Evolutionary conservation across 2,797 vertebrate species (phyloP), one percentile per base, ranked within the genome.

Genomic region (Enteromius radiatus): DNA sequence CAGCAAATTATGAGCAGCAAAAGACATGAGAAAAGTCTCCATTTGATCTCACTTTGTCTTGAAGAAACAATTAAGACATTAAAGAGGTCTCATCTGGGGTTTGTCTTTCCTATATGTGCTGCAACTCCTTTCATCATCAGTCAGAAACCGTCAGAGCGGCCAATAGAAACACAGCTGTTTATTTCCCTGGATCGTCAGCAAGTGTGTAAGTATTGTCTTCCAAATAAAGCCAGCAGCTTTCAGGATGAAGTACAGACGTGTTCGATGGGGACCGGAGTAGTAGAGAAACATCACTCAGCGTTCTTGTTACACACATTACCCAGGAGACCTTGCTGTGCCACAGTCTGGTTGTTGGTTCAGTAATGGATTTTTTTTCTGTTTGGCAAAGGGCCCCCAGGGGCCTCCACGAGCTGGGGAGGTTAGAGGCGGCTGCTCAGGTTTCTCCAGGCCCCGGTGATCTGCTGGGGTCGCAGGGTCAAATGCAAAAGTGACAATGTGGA

Each of bases 401-500:
- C 94, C 95, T 94, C 93, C 96, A 97, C 94, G 95, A 95, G 92
- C 95, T 91, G 95, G 95, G 95, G 96, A 95, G 95, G 95, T 94
- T 93, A 92, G 95, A 94, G 93, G 93, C 90, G 15, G 61, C 89
- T 91, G 94, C 94, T 97, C 95, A 93, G 93, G 95, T 97, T 97
- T 96, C 96, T 95, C 93, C 92, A 92, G 93, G 94, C 94, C 94
- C 93, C 93, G 54, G 73, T 94, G 96, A 96, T 96, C 96, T 86
- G 92, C 87, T 87, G 26, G 67, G 96, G 96, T 97, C 95, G 94
- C 90, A 91, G 93, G 95, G 96, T 95, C 96, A 96, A 96, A 96
- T 59, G 91, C 95, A 97, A 96, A 97, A 97, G 97, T 97, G 96
- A 97, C 97, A 97, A 96, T 95, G 95, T 95, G 95, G 95, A 97